Conservation (phyloP, 2,113 vertebrate genomes). For the Australoheros scitulus region DNA sequence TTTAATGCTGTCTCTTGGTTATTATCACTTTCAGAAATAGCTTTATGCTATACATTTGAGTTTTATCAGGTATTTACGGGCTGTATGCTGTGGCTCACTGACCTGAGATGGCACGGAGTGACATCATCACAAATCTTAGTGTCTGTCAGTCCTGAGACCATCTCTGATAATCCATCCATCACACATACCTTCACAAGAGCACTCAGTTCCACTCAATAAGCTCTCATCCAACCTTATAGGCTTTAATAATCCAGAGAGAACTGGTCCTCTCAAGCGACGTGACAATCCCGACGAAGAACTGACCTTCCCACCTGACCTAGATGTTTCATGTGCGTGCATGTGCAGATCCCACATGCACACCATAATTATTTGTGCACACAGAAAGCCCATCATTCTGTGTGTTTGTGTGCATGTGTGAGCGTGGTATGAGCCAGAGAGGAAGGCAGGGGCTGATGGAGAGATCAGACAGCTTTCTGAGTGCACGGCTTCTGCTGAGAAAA, state of each 20-base stretch:
- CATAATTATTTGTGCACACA: background rate
- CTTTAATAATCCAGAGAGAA: slow-evolving; percentile 45
- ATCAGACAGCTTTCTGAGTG: background rate
- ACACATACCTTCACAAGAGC: slow-evolving; percentile 42
- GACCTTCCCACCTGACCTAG: slow-evolving; percentile 47
- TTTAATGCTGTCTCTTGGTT: background rate
- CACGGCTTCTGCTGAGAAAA: slow-evolving; percentile 17
- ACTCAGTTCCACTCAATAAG: slow-evolving; percentile 40
- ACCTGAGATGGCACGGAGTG: slow-evolving; percentile 6
- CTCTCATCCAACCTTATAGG: slow-evolving; percentile 24
- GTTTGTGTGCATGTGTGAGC: background rate
- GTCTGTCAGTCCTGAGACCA: slow-evolving; percentile 28
- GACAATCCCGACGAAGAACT: slow-evolving; percentile 52
- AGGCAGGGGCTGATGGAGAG: background rate
- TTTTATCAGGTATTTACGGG: slow-evolving; percentile 10
- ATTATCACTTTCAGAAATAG: background rate
- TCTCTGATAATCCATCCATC: slow-evolving; percentile 46
- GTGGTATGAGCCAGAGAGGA: background rate
- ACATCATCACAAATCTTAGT: slow-evolving; percentile 37
- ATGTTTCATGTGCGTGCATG: background rate
- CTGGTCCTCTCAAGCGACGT: slow-evolving; percentile 24
- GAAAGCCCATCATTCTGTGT: background rate
- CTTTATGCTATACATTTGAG: background rate
- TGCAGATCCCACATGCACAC: background rate
- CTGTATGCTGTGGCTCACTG: background rate